Percentiles rank a stretch among this genome's conserved stretches.
Evolutionary conservation across 2,113 vertebrate species (phyloP).

Genomic region (Argyrosomus japonicus): DNA sequence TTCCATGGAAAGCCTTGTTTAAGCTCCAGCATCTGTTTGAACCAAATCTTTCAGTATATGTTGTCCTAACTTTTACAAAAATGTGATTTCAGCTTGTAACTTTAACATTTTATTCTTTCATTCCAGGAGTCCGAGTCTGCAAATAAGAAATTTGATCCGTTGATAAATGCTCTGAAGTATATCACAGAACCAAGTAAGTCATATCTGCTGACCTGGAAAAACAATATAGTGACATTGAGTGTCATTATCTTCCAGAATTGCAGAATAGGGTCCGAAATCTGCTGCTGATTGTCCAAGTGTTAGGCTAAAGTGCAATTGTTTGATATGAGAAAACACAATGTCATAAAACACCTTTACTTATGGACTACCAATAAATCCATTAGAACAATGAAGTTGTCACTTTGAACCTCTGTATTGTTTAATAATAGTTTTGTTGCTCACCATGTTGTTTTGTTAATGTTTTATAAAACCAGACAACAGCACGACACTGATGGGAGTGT

Average conservation of each 20-base stretch:
- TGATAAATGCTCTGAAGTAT: conserved; percentile 69
- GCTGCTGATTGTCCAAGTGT: neutral
- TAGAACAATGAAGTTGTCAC: neutral
- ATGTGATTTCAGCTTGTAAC: neutral
- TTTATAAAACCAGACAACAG: conserved; percentile 55
- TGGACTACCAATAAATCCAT: conserved; percentile 1
- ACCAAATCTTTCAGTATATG: neutral
- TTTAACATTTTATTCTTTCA: neutral
- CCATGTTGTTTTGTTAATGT: conserved; percentile 31
- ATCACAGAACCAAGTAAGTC: conserved; percentile 67
- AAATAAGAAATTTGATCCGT: conserved; percentile 72
- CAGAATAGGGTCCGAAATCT: neutral
- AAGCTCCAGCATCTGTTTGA: neutral
- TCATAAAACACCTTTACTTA: neutral
- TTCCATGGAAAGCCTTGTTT: too few species aligned
- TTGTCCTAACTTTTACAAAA: neutral
- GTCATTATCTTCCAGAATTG: neutral
- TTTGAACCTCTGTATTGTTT: neutral
- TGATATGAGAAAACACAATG: conserved; percentile 1
- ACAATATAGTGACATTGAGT: neutral
- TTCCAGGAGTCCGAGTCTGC: conserved; percentile 72
- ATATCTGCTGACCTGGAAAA: conserved; percentile 5
- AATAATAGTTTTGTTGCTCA: neutral
- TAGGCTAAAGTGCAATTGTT: conserved; percentile 43
- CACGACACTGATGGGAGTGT: conserved; percentile 39